These are phyloP conservation scores for Cataglyphis cursor DNA, from an alignment of 2,888 invertebrate genomes.

Conservation along the genomic window DNA sequence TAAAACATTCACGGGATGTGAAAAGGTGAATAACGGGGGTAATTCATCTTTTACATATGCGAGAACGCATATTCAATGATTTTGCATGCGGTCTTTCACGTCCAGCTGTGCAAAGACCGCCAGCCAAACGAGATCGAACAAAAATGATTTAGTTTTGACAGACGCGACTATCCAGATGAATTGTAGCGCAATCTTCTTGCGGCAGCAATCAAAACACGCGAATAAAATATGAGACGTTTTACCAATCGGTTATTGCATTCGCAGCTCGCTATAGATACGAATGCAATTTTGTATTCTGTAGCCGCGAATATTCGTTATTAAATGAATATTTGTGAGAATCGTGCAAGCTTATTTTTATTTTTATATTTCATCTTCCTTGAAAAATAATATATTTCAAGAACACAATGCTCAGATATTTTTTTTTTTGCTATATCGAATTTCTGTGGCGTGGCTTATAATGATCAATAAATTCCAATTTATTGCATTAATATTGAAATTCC, in stretches of 20 bases:
- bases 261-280: not conserved
- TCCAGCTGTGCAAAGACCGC: slow-evolving; percentile 75
- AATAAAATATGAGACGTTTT: slow-evolving; percentile 81
- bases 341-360: not conserved
- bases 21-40: slow-evolving; percentile 49
- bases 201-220: slow-evolving; percentile 82
- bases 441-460: not conserved
- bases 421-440: not conserved
- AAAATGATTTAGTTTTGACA: slow-evolving; percentile 82
- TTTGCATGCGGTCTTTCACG: slow-evolving; percentile 73
- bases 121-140: slow-evolving; percentile 78
- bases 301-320: not conserved
- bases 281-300: slow-evolving; percentile 4
- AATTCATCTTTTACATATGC: slow-evolving; percentile 72
- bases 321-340: slow-evolving; percentile 5
- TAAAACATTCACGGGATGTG: slow-evolving; percentile 62
- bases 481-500: slow-evolving; percentile 5
- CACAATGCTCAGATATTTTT: not conserved
- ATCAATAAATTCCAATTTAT: slow-evolving; percentile 24
- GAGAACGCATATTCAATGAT: slow-evolving; percentile 73
- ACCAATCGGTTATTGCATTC: slow-evolving; percentile 51
- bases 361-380: not conserved
- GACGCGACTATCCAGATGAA: slow-evolving; percentile 78
- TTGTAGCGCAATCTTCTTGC: slow-evolving; percentile 80
- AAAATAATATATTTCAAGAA: not conserved